Conservation (phyloP, 2,888 invertebrate genomes). For the Metallyticus violacea region DNA sequence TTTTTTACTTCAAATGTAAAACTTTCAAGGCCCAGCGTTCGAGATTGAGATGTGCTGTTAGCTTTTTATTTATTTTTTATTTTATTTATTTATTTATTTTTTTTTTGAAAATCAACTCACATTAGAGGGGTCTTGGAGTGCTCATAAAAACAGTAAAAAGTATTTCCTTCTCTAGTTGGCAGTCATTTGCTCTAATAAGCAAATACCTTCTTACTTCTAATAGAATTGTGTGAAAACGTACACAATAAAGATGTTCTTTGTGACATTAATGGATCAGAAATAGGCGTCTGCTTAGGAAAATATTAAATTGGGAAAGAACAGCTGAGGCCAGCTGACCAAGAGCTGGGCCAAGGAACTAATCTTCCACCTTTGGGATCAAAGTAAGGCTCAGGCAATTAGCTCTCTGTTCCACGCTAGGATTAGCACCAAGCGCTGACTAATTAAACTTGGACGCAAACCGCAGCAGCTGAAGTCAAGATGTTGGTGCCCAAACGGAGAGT, state of each 20-base stretch:
- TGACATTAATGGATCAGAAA: not conserved
- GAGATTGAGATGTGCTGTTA: too few species aligned
- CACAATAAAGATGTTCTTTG: not conserved
- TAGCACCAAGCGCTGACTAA: not conserved
- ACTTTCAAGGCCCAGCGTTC: too few species aligned
- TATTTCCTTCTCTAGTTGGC: too few species aligned
- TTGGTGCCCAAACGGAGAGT: not conserved
- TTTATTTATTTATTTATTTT: too few species aligned
- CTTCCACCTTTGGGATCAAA: not conserved
- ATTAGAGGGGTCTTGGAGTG: too few species aligned
- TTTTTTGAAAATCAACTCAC: too few species aligned
- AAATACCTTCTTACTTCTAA: too few species aligned
- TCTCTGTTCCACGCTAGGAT: not conserved
- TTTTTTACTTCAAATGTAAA: too few species aligned
- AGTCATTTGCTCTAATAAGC: too few species aligned
- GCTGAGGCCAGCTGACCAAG: not conserved
- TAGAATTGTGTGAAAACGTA: too few species aligned
- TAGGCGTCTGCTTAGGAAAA: not conserved
- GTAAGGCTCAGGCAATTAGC: not conserved
- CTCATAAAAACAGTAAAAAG: too few species aligned
- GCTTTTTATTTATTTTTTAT: too few species aligned
- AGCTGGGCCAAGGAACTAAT: not conserved
- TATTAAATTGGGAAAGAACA: not conserved
- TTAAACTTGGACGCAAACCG: not conserved
- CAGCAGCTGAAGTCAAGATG: not conserved